Evolutionary conservation across 2,888 invertebrate genomes (phyloP).

Genomic region (Tryphoninae sp.): DNA sequence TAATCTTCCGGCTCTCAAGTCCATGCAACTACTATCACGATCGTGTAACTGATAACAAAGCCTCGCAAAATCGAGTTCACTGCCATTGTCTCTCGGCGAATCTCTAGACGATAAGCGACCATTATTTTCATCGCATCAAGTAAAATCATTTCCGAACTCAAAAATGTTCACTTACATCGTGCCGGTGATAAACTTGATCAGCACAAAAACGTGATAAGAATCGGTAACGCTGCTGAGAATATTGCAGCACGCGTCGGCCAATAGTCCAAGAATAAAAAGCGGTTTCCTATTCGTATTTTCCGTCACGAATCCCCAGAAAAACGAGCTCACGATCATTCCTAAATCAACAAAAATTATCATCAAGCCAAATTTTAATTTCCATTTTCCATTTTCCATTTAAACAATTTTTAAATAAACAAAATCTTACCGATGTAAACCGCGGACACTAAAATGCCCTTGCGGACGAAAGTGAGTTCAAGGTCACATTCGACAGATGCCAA

Average conservation of each 20-base stretch:
- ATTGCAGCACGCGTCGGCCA: slow-evolving; percentile 86
- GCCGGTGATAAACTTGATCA: slow-evolving; percentile 89
- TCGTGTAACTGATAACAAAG: not conserved
- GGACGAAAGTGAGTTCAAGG: slow-evolving; percentile 85
- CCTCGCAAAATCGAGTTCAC: slow-evolving; percentile 19
- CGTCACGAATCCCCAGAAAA: slow-evolving; percentile 90
- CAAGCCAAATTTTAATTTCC: not conserved
- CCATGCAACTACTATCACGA: not conserved
- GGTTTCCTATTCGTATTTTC: slow-evolving; percentile 88
- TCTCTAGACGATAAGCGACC: not conserved
- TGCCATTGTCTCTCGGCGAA: slow-evolving; percentile 6
- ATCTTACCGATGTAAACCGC: slow-evolving; percentile 87
- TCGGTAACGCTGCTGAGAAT: slow-evolving; percentile 86
- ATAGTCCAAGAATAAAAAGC: slow-evolving; percentile 86
- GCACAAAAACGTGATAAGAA: slow-evolving; percentile 85
- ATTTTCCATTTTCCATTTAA: not conserved
- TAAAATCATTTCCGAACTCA: not conserved
- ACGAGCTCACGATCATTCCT: slow-evolving; percentile 90
- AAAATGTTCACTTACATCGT: slow-evolving; percentile 85
- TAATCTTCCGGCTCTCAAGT: not conserved
- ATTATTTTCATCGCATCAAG: not conserved
- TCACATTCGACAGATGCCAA: slow-evolving; percentile 90
- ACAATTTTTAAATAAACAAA: not conserved
- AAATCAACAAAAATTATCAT: slow-evolving; percentile 72
- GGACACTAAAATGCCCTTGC: slow-evolving; percentile 88